A percentile compares a stretch with the other conserved stretches of the same genome.
These are phyloP conservation scores for Drosophila mayaguana DNA, from an alignment of 2,888 invertebrate species.

Conservation along the genomic window DNA sequence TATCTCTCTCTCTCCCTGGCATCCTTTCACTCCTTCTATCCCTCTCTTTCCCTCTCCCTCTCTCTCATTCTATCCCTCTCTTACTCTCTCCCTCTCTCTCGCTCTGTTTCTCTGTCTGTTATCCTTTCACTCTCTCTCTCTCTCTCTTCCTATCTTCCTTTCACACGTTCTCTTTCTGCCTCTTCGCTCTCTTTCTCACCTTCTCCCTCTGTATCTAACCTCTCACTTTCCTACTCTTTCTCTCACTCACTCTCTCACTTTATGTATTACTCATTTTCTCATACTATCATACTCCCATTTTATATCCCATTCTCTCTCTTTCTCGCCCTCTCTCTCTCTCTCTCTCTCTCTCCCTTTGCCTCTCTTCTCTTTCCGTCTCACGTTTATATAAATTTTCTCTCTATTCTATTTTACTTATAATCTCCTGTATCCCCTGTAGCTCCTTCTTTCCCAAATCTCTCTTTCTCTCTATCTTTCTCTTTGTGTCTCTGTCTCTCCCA, in stretches of 20 bases:
- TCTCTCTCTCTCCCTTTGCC: neutral
- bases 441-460: neutral
- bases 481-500: neutral
- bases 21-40: no score
- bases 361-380: no score
- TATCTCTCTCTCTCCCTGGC: neutral
- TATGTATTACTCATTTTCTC: no score
- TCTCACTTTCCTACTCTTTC: no score
- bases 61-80: neutral
- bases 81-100: neutral
- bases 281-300: no score
- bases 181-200: neutral
- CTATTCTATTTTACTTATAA: no score
- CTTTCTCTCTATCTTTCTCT: no score
- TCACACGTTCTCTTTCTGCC: no score
- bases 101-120: neutral
- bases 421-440: neutral
- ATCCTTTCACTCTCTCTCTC: neutral
- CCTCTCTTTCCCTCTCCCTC: neutral
- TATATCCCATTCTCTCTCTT: no score
- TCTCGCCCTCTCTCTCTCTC: neutral
- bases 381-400: neutral
- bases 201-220: neutral
- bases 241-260: neutral
- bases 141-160: no score